Evolutionary conservation across 23 tunicate species (phyloP).

Genomic region (Trididemnum nubilum): DNA sequence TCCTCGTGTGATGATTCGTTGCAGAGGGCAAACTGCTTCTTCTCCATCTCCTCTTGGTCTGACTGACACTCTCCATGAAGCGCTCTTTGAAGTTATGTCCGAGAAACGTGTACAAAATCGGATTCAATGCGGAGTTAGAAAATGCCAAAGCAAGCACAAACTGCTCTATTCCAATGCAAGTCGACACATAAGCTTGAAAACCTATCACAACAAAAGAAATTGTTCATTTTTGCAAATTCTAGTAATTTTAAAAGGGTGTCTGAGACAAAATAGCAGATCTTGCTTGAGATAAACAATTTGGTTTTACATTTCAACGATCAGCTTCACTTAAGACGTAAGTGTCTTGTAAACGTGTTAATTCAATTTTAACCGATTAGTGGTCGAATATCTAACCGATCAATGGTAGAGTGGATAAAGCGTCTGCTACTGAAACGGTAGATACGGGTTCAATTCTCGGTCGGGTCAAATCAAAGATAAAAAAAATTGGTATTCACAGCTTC

Average conservation of each 20-base stretch:
- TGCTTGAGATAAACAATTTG: not conserved
- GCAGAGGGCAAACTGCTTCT: conserved; percentile 31
- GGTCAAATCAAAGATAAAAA: no score
- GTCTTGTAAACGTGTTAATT: no score
- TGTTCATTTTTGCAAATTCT: not conserved
- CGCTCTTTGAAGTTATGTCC: conserved; percentile 83
- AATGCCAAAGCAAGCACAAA: conserved; percentile 72
- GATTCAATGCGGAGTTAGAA: conserved; percentile 89
- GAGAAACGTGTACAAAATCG: conserved; percentile 84
- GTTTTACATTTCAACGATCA: not conserved
- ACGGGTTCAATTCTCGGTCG: no score
- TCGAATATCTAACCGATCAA: no score
- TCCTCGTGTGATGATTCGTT: conserved; percentile 14
- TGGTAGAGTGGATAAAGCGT: no score
- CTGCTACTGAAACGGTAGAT: no score
- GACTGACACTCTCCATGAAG: conserved; percentile 61
- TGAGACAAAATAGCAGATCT: not conserved
- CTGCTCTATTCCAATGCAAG: conserved; percentile 62
- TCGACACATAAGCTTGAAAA: conserved; percentile 42
- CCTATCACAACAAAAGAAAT: conserved; percentile 44
- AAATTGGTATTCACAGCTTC: no score
- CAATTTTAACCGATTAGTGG: no score
- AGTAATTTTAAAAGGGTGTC: not conserved
- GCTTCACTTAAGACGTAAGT: no score
- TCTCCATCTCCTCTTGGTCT: conserved; percentile 39